phyloP scores from a whole-genome alignment of 2,888 invertebrate species.

The Carpatolechia fugitivella region DNA sequence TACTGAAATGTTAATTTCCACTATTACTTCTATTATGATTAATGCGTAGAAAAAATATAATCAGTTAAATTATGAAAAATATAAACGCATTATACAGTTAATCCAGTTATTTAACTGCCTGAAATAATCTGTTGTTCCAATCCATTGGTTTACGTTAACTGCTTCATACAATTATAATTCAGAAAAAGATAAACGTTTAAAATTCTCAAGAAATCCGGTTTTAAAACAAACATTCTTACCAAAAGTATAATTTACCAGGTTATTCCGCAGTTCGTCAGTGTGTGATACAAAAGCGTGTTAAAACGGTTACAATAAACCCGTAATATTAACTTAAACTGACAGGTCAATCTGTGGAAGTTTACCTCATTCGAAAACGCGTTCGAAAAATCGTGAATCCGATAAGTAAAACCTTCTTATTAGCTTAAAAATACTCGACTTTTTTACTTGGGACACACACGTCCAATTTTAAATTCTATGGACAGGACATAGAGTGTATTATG shows the following conservation, averaged over 20 bases:
- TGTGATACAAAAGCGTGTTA: background rate
- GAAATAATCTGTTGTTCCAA: too few species aligned
- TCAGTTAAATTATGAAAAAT: too few species aligned
- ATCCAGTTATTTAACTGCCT: too few species aligned
- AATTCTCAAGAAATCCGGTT: background rate
- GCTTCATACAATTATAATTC: background rate
- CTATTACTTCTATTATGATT: too few species aligned
- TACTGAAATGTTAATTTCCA: too few species aligned
- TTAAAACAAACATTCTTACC: background rate
- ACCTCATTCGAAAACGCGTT: constrained; percentile 52
- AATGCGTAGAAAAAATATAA: too few species aligned
- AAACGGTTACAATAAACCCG: background rate
- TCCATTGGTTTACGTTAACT: background rate
- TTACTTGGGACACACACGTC: background rate
- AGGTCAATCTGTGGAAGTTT: constrained; percentile 49
- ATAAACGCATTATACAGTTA: too few species aligned
- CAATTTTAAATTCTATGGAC: background rate
- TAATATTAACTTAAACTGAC: constrained; percentile 32
- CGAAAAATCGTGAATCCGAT: constrained; percentile 64
- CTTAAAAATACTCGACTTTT: constrained; percentile 52
- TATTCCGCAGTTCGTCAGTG: background rate
- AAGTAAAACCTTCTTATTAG: constrained; percentile 50
- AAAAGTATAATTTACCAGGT: background rate
- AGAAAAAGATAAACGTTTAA: background rate
- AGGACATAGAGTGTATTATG: constrained; percentile 19